Percentiles rank a stretch among this genome's conserved stretches.
Evolutionary conservation across 2,797 vertebrate genomes (phyloP).

Genomic region (Rhinichthys osculus): DNA sequence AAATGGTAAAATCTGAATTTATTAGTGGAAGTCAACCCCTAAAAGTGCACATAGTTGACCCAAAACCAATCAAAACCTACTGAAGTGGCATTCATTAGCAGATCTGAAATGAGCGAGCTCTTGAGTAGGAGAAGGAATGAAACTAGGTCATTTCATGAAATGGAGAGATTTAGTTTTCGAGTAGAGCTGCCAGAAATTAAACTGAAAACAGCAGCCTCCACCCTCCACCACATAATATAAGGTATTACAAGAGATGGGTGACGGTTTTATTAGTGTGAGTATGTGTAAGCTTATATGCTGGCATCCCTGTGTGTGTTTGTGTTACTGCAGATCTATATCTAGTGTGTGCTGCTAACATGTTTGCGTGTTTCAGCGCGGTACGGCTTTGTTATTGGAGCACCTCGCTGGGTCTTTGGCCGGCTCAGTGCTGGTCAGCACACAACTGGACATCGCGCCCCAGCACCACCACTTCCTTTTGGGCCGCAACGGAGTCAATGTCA

Average conservation of each 20-base stretch:
- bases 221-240: slow-evolving; percentile 40
- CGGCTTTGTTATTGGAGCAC: slow-evolving; percentile 92
- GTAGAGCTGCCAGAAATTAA: slow-evolving; percentile 33
- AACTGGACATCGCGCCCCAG: slow-evolving; percentile 95
- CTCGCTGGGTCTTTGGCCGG: slow-evolving; percentile 92
- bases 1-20: not conserved
- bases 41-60: not conserved
- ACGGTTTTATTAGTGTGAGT: slow-evolving; percentile 25
- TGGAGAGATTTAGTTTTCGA: slow-evolving; percentile 41
- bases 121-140: slow-evolving; percentile 15
- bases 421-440: slow-evolving; percentile 93
- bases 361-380: slow-evolving; percentile 83
- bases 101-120: slow-evolving; percentile 6
- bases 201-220: slow-evolving; percentile 37
- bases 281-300: slow-evolving; percentile 2
- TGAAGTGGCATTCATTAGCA: not conserved
- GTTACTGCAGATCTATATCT: slow-evolving; percentile 16
- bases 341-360: slow-evolving; percentile 8
- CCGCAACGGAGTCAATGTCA: slow-evolving; percentile 95
- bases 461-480: slow-evolving; percentile 99
- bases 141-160: slow-evolving; percentile 56
- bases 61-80: not conserved
- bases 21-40: not conserved
- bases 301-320: slow-evolving; percentile 18
- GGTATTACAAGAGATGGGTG: slow-evolving; percentile 17